Evolutionary conservation across 1,140 invertebrate species (phyloP), one percentile per base, ranked within the genome.

Genomic region (Drosophila azteca): DNA sequence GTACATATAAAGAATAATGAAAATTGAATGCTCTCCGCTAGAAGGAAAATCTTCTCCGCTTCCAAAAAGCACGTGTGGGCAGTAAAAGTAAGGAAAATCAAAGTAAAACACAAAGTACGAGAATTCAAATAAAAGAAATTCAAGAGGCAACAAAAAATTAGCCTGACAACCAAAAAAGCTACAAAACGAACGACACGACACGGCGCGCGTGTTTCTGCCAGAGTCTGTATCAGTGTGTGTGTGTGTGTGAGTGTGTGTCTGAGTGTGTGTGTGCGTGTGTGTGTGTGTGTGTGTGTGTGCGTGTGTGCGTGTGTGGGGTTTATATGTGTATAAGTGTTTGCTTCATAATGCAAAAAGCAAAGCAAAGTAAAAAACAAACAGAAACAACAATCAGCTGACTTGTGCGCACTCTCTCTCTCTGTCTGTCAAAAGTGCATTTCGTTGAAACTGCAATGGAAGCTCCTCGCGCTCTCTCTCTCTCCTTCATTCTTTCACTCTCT

Each of bases 371-470:
- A 69, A 70, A 69, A 70, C 67, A 70, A 69, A 70, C 65, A 70
- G 67, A 70, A 70, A 70, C 67, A 69, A 70, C 67, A 70, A 70
- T 70, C 67, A 70, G 67, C 67, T 70, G 67, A 72, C 55, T 72
- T 71, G 67, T 68, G 67, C 69, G 69, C 66, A 69, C 66, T 69
- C 66, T 69, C 66, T 49, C 15, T 17, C 4, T 35, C 22, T 31
- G 11, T 46, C 43, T 41, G 6, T 15, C 39, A 39, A 39, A 39
- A 39, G 35, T 39, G 35, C 35, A 39, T 39, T 39, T 39, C 11
- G 35, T 5, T 39, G 4, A 39, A 39, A 39, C 49, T 52, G 39
- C 17, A 11, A n/a, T 11, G 35, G 35, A 39, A 39, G 35, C 15
- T 55, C 43, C n/a, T 9, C 26, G 29, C 13, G 31, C 22, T 24